phyloP scores from a whole-genome alignment of 2,113 vertebrate genomes.

The Thomomys bottae region DNA sequence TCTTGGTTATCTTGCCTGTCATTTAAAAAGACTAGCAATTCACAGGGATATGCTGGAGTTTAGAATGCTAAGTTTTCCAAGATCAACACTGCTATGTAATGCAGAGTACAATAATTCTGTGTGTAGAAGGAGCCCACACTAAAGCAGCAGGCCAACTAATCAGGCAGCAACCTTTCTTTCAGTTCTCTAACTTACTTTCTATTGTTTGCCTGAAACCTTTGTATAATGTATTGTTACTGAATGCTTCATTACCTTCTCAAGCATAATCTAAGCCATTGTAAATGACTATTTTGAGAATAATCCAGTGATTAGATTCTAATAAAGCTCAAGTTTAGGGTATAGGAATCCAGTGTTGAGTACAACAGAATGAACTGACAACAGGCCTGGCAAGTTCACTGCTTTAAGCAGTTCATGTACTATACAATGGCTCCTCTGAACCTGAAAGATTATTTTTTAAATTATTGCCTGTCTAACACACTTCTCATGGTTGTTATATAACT shows the following conservation, averaged over 20 bases:
- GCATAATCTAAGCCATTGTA: background rate
- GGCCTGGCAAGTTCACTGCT: background rate
- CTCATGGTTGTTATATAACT: background rate
- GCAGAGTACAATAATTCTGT: accelerated
- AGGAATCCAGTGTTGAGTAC: background rate
- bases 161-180: background rate
- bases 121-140: background rate
- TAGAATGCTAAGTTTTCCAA: background rate
- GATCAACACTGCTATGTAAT: background rate
- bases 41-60: background rate
- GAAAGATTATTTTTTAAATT: conserved; percentile 8
- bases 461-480: background rate
- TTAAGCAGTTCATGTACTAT: accelerated
- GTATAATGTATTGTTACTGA: background rate
- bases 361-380: background rate
- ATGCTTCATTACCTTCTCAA: conserved; percentile 5
- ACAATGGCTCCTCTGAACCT: background rate
- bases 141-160: background rate
- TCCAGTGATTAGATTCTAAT: background rate
- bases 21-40: background rate
- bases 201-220: background rate
- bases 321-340: background rate
- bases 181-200: background rate
- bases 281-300: background rate
- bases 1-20: background rate